These are phyloP conservation scores for Lindbergichthys nudifrons DNA, from an alignment of 2,797 vertebrate genomes.

Conservation along the genomic window DNA sequence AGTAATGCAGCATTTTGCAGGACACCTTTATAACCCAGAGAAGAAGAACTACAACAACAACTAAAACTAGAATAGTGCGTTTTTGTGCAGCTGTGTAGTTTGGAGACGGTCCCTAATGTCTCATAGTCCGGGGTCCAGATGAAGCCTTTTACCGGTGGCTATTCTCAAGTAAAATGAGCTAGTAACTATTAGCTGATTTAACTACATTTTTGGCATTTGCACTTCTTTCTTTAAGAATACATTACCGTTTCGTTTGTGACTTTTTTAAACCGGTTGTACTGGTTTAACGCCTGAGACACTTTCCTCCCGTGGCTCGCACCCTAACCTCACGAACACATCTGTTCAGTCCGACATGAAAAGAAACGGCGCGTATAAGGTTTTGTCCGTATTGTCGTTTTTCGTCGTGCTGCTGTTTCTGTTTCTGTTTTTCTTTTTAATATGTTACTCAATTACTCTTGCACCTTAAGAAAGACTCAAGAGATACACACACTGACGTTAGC, in stretches of 20 bases:
- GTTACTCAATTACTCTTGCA: constrained; percentile 79
- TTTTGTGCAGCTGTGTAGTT: constrained; percentile 7
- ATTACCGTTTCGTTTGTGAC: background rate
- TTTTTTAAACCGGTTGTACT: background rate
- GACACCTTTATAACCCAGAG: background rate
- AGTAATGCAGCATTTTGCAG: background rate
- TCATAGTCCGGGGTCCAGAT: background rate
- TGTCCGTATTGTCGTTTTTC: constrained; percentile 85
- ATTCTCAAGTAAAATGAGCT: background rate
- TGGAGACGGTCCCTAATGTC: constrained; percentile 36
- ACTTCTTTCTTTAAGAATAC: background rate
- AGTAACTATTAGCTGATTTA: background rate
- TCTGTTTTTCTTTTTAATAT: constrained; percentile 82
- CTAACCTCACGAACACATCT: background rate
- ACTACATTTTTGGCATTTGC: fast-evolving
- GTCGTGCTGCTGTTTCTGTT: constrained; percentile 76
- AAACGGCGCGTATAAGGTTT: constrained; percentile 79
- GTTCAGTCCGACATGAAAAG: constrained; percentile 77
- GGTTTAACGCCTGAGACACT: background rate
- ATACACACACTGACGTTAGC: background rate
- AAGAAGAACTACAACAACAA: background rate
- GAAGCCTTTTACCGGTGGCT: background rate
- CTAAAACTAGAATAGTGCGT: background rate
- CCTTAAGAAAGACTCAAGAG: constrained; percentile 49
- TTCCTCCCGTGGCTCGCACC: background rate